Conservation (phyloP, 2,113 vertebrate genomes). For the Corythornis cristatus region DNA sequence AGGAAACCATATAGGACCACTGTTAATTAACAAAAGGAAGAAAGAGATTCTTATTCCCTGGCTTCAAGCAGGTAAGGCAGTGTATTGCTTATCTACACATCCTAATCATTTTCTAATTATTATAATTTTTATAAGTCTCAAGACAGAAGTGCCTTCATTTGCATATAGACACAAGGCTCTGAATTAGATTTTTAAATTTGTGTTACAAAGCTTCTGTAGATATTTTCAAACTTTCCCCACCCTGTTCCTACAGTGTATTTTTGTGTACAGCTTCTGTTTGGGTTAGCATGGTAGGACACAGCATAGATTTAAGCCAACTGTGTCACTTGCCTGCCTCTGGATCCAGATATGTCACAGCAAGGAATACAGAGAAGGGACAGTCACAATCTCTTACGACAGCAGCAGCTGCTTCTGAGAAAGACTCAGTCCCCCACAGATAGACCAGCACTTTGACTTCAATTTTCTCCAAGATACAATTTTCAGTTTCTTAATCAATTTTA, state of each 20-base stretch:
- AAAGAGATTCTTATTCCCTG: neutral
- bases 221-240: slow-evolving; percentile 21
- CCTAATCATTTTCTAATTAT: neutral
- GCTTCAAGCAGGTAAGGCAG: neutral
- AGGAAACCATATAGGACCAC: neutral
- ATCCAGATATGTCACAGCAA: slow-evolving; percentile 22
- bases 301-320: neutral
- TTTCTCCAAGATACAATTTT: neutral
- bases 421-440: neutral
- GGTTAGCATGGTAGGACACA: neutral
- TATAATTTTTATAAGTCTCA: neutral
- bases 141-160: neutral
- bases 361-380: neutral
- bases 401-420: slow-evolving; percentile 47
- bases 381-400: neutral
- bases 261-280: neutral
- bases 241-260: neutral
- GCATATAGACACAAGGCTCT: neutral
- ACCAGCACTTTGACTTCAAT: neutral
- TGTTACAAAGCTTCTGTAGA: neutral
- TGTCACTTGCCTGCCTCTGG: neutral
- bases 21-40: slow-evolving; percentile 2
- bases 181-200: neutral
- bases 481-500: neutral
- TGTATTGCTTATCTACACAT: neutral